Base-by-base conservation (phyloP, 2,888 invertebrate genomes). In the Drosophila meridiana region DNA sequence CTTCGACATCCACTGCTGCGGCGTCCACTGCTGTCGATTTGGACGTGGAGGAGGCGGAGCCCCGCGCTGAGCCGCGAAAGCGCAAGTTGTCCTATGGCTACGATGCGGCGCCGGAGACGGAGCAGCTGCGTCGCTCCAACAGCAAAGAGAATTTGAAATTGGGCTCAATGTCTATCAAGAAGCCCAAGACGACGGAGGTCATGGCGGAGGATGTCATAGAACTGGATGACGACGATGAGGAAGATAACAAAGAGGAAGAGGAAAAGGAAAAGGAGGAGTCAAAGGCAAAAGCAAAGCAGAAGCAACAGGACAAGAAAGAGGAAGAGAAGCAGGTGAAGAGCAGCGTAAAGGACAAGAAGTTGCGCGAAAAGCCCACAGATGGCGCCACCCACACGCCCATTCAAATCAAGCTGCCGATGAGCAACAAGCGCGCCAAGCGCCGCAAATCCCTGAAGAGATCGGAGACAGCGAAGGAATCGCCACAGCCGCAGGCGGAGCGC, bases 331-430 rank as follows among this genome's bases (percentile, higher is more conserved):
- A 9, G 9, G 20, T 7, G 0, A 47, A 47, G 2, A 20, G 28
- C 40, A 28, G n/a, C 0, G 20, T 1, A 6, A 58, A 58, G 9
- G 36, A 47, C 3, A 20, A 53, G 28, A 40, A 42, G 5, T n/a
- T 3, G 2, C 2, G 38, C 3, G 26, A 58, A 28, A 69, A 56
- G 57, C 1, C 47, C 0, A 13, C 36, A 8, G 50, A 62, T 1
- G 53, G 34, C 50, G 48, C 20, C 14, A 59, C 50, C 0, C 43
- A 52, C 2, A 13, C 69, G 7, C 73, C 57, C 20, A 71, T 92
- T 32, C 89, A 89, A 80, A 92, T 92, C n/a, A 92, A 92, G 64
- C 65, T 92, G 56, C 92, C 92, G 6, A 32, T 91, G 42, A 80
- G 73, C 59, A 87, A 79, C 47, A 92, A 89, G 64, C 89, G 87